These are phyloP conservation scores for Sogatella furcifera DNA, from an alignment of 1,140 invertebrate genomes.

Conservation along the genomic window DNA sequence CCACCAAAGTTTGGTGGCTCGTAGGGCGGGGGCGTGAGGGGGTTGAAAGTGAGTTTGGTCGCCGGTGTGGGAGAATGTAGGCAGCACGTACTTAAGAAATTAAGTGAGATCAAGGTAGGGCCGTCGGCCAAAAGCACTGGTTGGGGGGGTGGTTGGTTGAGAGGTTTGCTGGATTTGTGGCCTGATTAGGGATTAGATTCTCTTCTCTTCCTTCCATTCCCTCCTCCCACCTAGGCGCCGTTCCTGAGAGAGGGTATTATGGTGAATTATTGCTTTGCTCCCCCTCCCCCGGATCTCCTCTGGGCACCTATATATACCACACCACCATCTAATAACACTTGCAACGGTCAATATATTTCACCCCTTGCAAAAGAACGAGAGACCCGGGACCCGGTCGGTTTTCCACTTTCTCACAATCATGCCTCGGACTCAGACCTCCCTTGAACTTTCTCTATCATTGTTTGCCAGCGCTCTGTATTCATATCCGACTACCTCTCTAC, in stretches of 20 bases:
- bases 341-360: constrained; percentile 2
- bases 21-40: too few species aligned
- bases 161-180: not conserved
- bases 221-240: constrained; percentile 1
- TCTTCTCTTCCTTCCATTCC: constrained; percentile 2
- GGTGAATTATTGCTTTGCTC: constrained; percentile 10
- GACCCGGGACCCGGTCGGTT: too few species aligned
- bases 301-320: constrained; percentile 11
- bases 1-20: too few species aligned
- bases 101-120: constrained; percentile 1
- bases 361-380: not conserved
- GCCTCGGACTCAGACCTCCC: too few species aligned
- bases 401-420: too few species aligned
- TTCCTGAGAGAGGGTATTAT: constrained; percentile 8
- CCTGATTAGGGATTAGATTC: constrained; percentile 6
- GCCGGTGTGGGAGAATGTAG: not conserved
- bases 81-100: not conserved
- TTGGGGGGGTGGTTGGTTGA: not conserved
- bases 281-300: not conserved
- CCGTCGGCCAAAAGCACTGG: too few species aligned
- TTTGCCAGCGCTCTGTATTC: too few species aligned
- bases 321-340: not conserved
- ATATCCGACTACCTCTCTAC: too few species aligned
- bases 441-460: too few species aligned
- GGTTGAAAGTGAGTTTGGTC: too few species aligned